These are phyloP conservation scores for Chelonia mydas DNA, from an alignment of 2,797 vertebrate species.

Conservation along the genomic window DNA sequence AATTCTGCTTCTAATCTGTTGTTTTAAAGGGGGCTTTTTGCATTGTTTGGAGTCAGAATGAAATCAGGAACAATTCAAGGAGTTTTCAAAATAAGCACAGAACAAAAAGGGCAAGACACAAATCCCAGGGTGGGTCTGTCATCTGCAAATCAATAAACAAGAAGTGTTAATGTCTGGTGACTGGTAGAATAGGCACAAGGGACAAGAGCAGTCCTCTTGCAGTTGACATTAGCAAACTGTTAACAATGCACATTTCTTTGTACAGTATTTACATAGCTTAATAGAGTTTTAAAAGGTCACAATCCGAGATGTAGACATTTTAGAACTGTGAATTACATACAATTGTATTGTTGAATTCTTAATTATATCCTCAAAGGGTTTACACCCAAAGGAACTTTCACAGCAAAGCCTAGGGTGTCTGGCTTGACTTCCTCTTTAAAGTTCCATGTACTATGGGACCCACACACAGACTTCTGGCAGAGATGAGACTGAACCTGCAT, in stretches of 20 bases:
- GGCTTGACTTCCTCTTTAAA: constrained; percentile 22
- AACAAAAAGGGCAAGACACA: neutral
- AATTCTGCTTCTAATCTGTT: constrained; percentile 14
- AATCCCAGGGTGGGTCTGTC: neutral
- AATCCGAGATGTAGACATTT: constrained; percentile 60
- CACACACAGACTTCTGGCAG: neutral
- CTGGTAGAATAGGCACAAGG: neutral
- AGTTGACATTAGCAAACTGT: constrained; percentile 40
- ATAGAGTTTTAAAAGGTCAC: constrained; percentile 81
- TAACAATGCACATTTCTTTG: constrained; percentile 66
- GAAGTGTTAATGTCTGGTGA: neutral
- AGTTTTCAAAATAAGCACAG: constrained; percentile 5
- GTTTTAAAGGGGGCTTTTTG: neutral
- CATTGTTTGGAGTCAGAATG: neutral
- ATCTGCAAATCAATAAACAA: constrained; percentile 54
- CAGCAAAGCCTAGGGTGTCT: neutral
- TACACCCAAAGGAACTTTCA: neutral
- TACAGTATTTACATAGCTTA: constrained; percentile 81
- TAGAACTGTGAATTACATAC: constrained; percentile 57
- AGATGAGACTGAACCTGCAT: neutral
- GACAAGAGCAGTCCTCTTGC: constrained; percentile 52
- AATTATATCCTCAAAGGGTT: constrained; percentile 57
- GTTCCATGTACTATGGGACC: neutral
- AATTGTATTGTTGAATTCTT: constrained; percentile 57
- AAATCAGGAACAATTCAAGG: constrained; percentile 25